phyloP scores from a whole-genome alignment of 1,140 invertebrate species.

The Venustaconcha ellipsiformis region DNA sequence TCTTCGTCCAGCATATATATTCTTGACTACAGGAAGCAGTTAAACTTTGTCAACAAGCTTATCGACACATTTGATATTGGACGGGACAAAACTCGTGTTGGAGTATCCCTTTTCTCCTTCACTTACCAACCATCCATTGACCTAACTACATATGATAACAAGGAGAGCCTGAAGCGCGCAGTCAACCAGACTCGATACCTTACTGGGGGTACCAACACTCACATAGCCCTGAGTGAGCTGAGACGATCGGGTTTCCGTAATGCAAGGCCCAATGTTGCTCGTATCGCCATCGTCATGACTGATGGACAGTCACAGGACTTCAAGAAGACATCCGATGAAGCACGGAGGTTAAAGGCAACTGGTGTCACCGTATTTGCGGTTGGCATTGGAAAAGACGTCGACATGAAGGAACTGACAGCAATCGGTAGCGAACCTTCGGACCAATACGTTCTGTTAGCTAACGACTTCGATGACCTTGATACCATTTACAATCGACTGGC shows the following conservation, averaged over 20 bases:
- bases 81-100: constrained; percentile 34
- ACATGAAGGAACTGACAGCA: constrained; percentile 18
- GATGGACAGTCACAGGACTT: constrained; percentile 28
- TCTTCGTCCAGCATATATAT: constrained; percentile 47
- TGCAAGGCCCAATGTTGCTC: constrained; percentile 15
- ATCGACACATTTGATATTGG: constrained; percentile 36
- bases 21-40: constrained; percentile 39
- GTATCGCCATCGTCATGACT: constrained; percentile 29
- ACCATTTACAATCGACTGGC: constrained; percentile 5
- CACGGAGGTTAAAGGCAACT: constrained; percentile 6
- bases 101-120: constrained; percentile 26
- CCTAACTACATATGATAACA: constrained; percentile 7
- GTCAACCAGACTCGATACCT: no score
- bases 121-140: constrained; percentile 10
- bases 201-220: constrained; percentile 28
- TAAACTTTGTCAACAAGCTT: constrained; percentile 36
- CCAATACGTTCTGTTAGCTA: constrained; percentile 13
- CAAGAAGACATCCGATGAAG: constrained; percentile 5
- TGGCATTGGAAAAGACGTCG: constrained; percentile 25
- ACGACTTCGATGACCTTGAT: constrained; percentile 13
- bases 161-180: not conserved
- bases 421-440: constrained; percentile 18
- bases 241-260: constrained; percentile 13
- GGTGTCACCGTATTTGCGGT: constrained; percentile 27
- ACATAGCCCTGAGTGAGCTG: constrained; percentile 16